A percentile compares a stretch with the other conserved stretches of the same genome.
phyloP scores from a whole-genome alignment of 1,140 invertebrate species.

The Hetaerina americana region DNA sequence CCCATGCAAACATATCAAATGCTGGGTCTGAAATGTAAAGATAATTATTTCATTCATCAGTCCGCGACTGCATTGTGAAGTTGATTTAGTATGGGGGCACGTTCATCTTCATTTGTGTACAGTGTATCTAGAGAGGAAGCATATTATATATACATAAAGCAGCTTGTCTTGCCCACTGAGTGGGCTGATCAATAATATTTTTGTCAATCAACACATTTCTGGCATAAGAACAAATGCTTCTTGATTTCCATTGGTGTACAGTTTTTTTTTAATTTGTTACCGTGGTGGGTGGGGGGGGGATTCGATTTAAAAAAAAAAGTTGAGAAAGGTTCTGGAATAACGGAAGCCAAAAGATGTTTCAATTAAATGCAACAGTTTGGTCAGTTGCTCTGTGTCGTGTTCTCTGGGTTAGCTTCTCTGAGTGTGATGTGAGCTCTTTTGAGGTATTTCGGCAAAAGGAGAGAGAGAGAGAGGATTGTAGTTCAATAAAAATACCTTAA shows the following conservation, averaged over 20 bases:
- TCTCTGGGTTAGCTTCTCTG: constrained; percentile 1
- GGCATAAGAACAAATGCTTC: not conserved
- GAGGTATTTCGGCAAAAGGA: not conserved
- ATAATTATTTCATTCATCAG: not conserved
- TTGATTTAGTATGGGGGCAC: not conserved
- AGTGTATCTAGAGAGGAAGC: not conserved
- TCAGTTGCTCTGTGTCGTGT: constrained; percentile 3
- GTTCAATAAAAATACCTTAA: not conserved
- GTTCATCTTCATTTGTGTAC: constrained; percentile 1
- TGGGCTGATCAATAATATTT: not conserved
- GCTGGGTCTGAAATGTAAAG: not conserved
- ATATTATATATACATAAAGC: too few species aligned
- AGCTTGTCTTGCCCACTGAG: constrained; percentile 2
- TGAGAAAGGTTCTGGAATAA: too few species aligned
- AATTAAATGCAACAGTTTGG: constrained; percentile 2
- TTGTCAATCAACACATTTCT: constrained; percentile 5
- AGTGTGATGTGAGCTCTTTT: not conserved
- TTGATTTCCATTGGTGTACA: not conserved
- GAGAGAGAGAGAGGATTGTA: not conserved
- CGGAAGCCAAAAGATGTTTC: constrained; percentile 1
- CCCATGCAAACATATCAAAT: constrained; percentile 5
- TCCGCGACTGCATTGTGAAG: not conserved
- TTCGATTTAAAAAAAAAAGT: too few species aligned
- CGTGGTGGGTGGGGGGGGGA: not conserved
- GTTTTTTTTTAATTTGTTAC: not conserved